Evolutionary conservation across 2,888 invertebrate species (phyloP).

Genomic region (Ochropleura leucogaster): DNA sequence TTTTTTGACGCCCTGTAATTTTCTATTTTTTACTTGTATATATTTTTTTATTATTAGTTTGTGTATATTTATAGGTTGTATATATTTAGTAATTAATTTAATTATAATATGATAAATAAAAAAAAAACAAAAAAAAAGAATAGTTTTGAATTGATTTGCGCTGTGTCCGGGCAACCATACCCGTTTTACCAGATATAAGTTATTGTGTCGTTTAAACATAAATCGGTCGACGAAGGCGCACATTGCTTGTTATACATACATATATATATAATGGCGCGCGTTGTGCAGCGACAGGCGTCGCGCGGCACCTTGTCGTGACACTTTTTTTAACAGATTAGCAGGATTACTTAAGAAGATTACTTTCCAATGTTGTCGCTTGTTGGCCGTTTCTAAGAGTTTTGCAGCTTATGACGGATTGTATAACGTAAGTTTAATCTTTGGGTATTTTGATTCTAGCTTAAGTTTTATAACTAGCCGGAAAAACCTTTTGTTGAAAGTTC

Average conservation of each 20-base stretch:
- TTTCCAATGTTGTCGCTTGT: conserved; percentile 5
- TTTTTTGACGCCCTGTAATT: no score
- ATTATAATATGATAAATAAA: no score
- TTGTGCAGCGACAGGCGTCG: neutral
- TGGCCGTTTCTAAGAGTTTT: neutral
- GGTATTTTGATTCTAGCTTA: neutral
- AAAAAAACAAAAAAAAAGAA: no score
- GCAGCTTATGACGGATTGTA: neutral
- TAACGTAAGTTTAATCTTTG: neutral
- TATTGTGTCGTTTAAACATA: conserved; percentile 2
- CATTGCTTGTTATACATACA: conserved; percentile 7
- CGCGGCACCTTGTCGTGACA: conserved; percentile 22
- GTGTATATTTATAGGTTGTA: no score
- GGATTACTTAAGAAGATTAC: conserved; percentile 30
- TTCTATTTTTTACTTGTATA: no score
- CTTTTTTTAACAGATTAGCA: conserved; percentile 43
- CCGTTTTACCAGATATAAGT: conserved; percentile 11
- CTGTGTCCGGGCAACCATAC: neutral
- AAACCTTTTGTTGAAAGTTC: neutral
- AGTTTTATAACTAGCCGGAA: neutral
- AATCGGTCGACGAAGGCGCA: conserved; percentile 7
- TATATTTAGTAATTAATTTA: no score
- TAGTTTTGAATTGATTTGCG: neutral
- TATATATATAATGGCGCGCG: neutral
- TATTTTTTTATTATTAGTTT: no score